Conservation (phyloP, 2,113 vertebrate genomes). For the Calidris pugnax region DNA sequence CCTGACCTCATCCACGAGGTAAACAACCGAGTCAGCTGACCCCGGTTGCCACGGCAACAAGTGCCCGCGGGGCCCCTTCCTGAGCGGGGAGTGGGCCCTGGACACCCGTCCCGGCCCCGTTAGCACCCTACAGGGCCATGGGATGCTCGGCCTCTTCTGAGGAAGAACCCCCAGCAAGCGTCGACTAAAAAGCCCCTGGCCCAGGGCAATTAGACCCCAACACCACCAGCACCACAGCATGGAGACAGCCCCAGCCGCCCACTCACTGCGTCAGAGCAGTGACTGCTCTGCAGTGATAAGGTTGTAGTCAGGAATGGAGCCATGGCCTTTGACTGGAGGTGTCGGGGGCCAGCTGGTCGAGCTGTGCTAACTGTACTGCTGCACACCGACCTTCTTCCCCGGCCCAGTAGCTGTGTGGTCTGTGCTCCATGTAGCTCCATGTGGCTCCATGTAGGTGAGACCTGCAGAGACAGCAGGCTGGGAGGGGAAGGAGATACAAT, state of each 20-base stretch:
- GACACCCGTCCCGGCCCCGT: fast-evolving
- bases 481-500: neutral
- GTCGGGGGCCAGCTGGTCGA: neutral
- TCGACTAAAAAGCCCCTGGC: fast-evolving
- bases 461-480: fast-evolving
- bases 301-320: neutral
- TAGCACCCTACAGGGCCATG: neutral
- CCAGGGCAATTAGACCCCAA: neutral
- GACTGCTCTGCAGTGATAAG: neutral
- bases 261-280: no score
- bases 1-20: no score
- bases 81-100: no score
- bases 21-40: no score
- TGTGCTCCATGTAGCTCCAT: no score
- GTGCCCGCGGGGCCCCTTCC: no score
- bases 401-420: no score
- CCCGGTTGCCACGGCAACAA: no score
- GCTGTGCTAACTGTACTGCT: neutral
- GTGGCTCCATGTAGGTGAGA: neutral
- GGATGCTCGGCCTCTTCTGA: neutral
- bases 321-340: neutral
- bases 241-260: neutral
- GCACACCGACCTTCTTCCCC: neutral
- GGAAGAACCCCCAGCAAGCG: neutral
- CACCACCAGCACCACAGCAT: neutral